Evolutionary conservation across 2,113 vertebrate genomes (phyloP).

Genomic region (Oncorhynchus kisutch): DNA sequence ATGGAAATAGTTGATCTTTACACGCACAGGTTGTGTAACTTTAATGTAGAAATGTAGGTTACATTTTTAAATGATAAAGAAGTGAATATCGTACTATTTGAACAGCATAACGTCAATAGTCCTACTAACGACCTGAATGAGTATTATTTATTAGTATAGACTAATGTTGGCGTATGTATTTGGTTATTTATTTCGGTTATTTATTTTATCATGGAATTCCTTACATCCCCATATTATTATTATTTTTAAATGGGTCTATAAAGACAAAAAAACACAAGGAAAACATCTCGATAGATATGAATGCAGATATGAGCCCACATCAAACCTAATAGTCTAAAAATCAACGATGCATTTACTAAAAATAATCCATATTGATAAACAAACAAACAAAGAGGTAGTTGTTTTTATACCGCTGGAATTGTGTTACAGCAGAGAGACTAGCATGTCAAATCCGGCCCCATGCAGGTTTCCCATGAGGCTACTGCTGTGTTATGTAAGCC

Average conservation of each 20-base stretch:
- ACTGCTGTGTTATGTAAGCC: constrained; percentile 69
- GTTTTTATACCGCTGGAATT: constrained; percentile 44
- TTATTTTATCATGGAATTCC: too few relatives aligned
- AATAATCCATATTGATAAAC: background rate
- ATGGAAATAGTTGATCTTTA: too few relatives aligned
- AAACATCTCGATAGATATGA: constrained; percentile 36
- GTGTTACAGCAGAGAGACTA: constrained; percentile 39
- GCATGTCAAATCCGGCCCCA: constrained; percentile 51
- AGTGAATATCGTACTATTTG: too few relatives aligned
- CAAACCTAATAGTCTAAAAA: background rate
- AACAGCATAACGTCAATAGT: too few relatives aligned
- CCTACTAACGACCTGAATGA: too few relatives aligned
- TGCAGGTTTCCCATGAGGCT: constrained; percentile 44
- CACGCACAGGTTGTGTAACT: too few relatives aligned
- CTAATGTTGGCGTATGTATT: too few relatives aligned
- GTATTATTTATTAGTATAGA: too few relatives aligned
- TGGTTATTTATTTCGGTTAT: too few relatives aligned
- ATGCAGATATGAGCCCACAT: constrained; percentile 5
- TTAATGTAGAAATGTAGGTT: too few relatives aligned
- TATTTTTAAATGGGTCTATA: background rate
- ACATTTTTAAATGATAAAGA: too few relatives aligned
- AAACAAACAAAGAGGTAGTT: background rate
- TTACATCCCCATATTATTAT: background rate
- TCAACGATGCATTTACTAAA: background rate
- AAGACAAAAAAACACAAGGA: too few relatives aligned